A percentile compares a stretch with the other conserved stretches of the same genome.
These are phyloP conservation scores for Bufo gargarizans DNA, from an alignment of 2,113 vertebrate genomes.

Conservation along the genomic window DNA sequence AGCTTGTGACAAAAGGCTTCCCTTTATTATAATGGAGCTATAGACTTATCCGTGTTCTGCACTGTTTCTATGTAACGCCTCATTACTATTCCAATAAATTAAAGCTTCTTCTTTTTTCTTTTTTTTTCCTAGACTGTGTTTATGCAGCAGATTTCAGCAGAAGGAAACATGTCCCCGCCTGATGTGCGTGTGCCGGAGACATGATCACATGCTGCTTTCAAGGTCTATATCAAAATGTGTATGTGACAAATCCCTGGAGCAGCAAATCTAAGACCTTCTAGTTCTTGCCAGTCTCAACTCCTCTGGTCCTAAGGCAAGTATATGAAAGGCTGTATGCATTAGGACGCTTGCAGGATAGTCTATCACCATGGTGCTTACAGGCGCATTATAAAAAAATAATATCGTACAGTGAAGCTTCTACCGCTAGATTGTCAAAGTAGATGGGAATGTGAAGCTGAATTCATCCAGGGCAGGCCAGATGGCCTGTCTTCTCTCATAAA, in stretches of 20 bases:
- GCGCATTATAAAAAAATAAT: not conserved
- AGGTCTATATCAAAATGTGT: not conserved
- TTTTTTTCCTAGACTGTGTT: not conserved
- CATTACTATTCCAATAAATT: constrained; percentile 29
- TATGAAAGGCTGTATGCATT: not conserved
- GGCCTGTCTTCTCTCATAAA: constrained; percentile 7
- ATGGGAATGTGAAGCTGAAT: not conserved
- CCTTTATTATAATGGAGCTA: not conserved
- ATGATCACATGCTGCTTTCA: constrained; percentile 13
- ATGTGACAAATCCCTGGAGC: not conserved
- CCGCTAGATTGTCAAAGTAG: not conserved
- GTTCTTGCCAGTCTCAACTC: not conserved
- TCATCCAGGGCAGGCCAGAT: not conserved
- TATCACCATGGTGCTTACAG: not conserved
- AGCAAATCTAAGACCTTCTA: not conserved
- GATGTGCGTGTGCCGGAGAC: not conserved
- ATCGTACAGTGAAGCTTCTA: not conserved
- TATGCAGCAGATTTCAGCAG: constrained; percentile 5
- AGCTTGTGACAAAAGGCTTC: constrained; percentile 12
- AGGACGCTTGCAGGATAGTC: not conserved
- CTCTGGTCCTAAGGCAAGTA: not conserved
- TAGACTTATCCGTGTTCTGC: not conserved
- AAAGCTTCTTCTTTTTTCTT: not conserved
- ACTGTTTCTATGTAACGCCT: not conserved
- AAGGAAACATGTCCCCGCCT: not conserved